Percentiles rank a stretch among this genome's conserved stretches.
These are phyloP conservation scores for Lasiurus cinereus DNA, from an alignment of 2,113 vertebrate species.

Conservation along the genomic window DNA sequence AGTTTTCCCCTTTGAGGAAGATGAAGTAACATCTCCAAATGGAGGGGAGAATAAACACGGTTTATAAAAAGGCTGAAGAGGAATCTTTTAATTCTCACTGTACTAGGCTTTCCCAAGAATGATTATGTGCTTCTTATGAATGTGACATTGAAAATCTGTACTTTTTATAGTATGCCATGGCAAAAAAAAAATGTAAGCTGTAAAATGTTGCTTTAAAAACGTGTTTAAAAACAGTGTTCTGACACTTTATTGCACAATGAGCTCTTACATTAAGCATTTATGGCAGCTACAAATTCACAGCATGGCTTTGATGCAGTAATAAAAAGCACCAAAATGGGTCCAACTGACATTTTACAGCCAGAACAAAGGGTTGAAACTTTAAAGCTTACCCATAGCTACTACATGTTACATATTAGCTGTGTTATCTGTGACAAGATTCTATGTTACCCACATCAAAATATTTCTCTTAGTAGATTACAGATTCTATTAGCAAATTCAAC, in stretches of 20 bases:
- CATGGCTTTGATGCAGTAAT: conserved; percentile 83
- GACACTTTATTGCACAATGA: conserved; percentile 86
- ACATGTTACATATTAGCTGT: conserved; percentile 75
- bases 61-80: conserved; percentile 60
- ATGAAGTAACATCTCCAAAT: background rate
- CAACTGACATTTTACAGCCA: conserved; percentile 85
- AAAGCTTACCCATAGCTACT: conserved; percentile 77
- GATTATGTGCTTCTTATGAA: conserved; percentile 81
- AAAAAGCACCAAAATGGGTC: conserved; percentile 81
- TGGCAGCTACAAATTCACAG: conserved; percentile 86
- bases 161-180: conserved; percentile 82
- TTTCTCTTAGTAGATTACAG: conserved; percentile 68
- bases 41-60: conserved; percentile 41
- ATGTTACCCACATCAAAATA: conserved; percentile 45
- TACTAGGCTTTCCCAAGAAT: conserved; percentile 76
- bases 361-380: conserved; percentile 87
- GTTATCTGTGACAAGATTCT: conserved; percentile 79
- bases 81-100: conserved; percentile 69
- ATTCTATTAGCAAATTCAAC: conserved; percentile 71
- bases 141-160: conserved; percentile 85
- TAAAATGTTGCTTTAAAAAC: conserved; percentile 85
- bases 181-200: conserved; percentile 79
- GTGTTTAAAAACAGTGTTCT: conserved; percentile 85
- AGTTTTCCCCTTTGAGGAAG: conserved; percentile 59
- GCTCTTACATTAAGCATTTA: conserved; percentile 87